phyloP scores from a whole-genome alignment of 2,888 invertebrate genomes.

The Nephrotoma guestfalica region DNA sequence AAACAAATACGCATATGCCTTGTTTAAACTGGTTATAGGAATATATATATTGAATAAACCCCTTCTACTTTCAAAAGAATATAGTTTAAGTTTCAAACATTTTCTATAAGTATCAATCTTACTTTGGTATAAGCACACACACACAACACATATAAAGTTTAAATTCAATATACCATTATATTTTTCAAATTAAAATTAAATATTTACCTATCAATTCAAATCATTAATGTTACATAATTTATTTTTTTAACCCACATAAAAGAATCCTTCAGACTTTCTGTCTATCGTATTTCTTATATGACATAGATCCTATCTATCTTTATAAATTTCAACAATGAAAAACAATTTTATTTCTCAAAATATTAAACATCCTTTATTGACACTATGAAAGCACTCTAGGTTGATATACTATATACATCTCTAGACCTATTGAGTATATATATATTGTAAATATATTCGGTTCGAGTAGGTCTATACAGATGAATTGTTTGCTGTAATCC shows the following conservation, averaged over 20 bases:
- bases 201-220: background rate
- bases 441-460: too few species aligned
- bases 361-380: background rate
- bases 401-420: too few species aligned
- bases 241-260: background rate
- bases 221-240: background rate
- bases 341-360: background rate
- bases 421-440: too few species aligned
- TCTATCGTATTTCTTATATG: too few species aligned
- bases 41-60: too few species aligned
- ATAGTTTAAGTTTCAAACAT: too few species aligned
- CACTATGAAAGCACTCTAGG: background rate
- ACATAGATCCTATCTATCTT: background rate
- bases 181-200: background rate
- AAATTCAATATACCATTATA: background rate
- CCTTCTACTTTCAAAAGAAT: too few species aligned
- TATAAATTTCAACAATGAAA: background rate
- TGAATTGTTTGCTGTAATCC: background rate
- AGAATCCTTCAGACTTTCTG: background rate
- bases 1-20: too few species aligned
- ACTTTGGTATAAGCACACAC: too few species aligned
- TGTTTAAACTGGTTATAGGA: too few species aligned
- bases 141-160: background rate
- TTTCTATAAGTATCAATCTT: too few species aligned
- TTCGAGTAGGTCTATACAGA: background rate